Percentiles rank a stretch among this genome's conserved stretches.
phyloP scores from a whole-genome alignment of 2,888 invertebrate species.

The Agonopterix heracliana region DNA sequence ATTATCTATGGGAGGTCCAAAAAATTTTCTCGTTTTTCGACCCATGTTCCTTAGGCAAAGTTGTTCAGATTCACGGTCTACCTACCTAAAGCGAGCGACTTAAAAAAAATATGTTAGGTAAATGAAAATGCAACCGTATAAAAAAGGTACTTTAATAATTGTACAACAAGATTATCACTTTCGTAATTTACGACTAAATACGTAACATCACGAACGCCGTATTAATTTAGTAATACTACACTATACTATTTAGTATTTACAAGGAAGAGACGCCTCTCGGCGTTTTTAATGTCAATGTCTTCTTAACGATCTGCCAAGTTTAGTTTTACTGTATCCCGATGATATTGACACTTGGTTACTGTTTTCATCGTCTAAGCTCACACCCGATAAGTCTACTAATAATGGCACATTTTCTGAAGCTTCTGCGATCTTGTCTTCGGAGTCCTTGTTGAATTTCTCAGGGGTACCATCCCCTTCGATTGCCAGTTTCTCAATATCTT shows the following conservation, averaged over 20 bases:
- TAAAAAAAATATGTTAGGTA: background rate
- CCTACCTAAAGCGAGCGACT: too few relatives aligned
- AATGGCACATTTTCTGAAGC: conserved; percentile 73
- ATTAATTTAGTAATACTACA: conserved; percentile 71
- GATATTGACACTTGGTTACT: conserved; percentile 64
- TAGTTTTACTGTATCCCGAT: conserved; percentile 73
- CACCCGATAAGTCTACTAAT: conserved; percentile 65
- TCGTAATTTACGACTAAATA: conserved; percentile 60
- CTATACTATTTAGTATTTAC: conserved; percentile 61
- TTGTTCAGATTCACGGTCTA: too few relatives aligned
- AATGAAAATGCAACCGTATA: conserved; percentile 2
- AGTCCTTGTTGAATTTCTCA: conserved; percentile 51
- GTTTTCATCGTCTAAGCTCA: conserved; percentile 53
- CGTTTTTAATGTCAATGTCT: conserved; percentile 45
- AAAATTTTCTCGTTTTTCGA: too few relatives aligned
- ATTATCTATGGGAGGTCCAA: too few relatives aligned
- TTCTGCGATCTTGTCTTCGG: conserved; percentile 44
- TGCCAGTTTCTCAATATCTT: conserved; percentile 77
- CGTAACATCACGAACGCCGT: conserved; percentile 47
- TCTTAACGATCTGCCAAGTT: conserved; percentile 64
- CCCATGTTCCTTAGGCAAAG: too few relatives aligned
- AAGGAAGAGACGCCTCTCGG: conserved; percentile 42
- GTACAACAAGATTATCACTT: conserved; percentile 71
- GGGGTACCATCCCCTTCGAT: conserved; percentile 69
- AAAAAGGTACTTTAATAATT: conserved; percentile 60